A percentile compares a stretch with the other conserved stretches of the same genome.
Evolutionary conservation across 1,140 invertebrate genomes (phyloP).

Genomic region (Gerris buenoi): DNA sequence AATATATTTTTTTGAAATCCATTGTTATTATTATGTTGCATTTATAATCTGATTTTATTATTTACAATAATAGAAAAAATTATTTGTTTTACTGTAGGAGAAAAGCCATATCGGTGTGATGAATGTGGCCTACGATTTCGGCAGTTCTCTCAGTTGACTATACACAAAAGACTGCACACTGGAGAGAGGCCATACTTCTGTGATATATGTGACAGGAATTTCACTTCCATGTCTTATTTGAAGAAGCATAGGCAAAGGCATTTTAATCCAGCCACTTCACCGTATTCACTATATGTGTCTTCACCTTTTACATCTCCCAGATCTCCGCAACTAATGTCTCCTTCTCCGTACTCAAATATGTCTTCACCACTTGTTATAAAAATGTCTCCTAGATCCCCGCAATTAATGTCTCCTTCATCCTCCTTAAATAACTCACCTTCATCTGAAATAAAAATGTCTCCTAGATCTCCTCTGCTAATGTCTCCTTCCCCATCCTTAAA

Average conservation of each 20-base stretch:
- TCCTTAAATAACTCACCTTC: background rate
- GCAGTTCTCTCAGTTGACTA: slow-evolving; percentile 45
- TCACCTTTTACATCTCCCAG: background rate
- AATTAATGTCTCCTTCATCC: background rate
- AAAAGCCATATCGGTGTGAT: slow-evolving; percentile 39
- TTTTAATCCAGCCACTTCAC: slow-evolving; percentile 17
- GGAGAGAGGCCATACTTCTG: slow-evolving; percentile 67
- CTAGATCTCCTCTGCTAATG: no score
- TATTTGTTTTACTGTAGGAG: slow-evolving; percentile 14
- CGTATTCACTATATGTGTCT: slow-evolving; percentile 8
- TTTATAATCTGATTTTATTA: no score
- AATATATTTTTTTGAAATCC: no score
- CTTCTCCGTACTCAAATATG: slow-evolving; percentile 2
- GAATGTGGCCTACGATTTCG: slow-evolving; percentile 46
- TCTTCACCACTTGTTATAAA: background rate
- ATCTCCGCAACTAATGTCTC: background rate
- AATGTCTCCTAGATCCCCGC: no score
- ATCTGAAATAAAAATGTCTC: background rate
- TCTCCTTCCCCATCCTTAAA: no score
- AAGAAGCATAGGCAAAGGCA: slow-evolving; percentile 43
- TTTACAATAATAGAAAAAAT: no score
- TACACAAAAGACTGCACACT: slow-evolving; percentile 50
- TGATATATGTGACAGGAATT: slow-evolving; percentile 47
- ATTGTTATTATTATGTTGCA: no score
- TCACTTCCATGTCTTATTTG: slow-evolving; percentile 43